Percentiles rank a stretch among this genome's conserved stretches.
These are phyloP conservation scores for Metallyticus violacea DNA, from an alignment of 2,888 invertebrate species.

Conservation along the genomic window DNA sequence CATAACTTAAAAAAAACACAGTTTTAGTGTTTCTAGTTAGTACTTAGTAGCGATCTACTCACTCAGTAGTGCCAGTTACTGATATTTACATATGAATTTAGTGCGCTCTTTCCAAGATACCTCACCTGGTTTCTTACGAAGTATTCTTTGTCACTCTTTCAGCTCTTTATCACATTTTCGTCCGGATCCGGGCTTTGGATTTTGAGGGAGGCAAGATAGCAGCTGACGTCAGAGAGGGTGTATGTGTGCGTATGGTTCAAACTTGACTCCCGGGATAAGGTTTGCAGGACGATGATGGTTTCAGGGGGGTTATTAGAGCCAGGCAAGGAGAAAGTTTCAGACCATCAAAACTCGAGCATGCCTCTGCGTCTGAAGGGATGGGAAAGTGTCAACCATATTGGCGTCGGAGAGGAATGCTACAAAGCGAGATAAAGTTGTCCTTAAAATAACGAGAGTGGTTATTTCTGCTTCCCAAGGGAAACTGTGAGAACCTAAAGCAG, in stretches of 20 bases:
- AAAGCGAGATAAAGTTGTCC: not conserved
- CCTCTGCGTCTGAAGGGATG: no score
- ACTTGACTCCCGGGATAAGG: not conserved
- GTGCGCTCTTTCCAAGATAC: no score
- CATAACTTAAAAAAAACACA: no score
- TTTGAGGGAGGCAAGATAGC: not conserved
- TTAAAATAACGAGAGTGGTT: not conserved
- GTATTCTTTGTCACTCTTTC: not conserved
- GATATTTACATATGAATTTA: no score
- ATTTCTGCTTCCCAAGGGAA: not conserved
- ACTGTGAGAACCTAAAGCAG: not conserved
- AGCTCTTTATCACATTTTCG: not conserved
- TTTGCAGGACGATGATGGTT: not conserved
- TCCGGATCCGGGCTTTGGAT: not conserved
- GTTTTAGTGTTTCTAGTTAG: no score
- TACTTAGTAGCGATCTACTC: no score
- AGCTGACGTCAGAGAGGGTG: not conserved
- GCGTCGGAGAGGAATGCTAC: not conserved
- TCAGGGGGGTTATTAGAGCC: not conserved
- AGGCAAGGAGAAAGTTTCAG: not conserved
- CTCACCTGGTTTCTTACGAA: not conserved
- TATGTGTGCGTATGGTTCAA: not conserved
- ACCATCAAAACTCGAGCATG: not conserved
- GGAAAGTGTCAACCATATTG: not conserved
- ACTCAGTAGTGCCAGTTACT: no score